phyloP scores from a whole-genome alignment of 2,888 invertebrate genomes.

The Rhodophaea formosa region DNA sequence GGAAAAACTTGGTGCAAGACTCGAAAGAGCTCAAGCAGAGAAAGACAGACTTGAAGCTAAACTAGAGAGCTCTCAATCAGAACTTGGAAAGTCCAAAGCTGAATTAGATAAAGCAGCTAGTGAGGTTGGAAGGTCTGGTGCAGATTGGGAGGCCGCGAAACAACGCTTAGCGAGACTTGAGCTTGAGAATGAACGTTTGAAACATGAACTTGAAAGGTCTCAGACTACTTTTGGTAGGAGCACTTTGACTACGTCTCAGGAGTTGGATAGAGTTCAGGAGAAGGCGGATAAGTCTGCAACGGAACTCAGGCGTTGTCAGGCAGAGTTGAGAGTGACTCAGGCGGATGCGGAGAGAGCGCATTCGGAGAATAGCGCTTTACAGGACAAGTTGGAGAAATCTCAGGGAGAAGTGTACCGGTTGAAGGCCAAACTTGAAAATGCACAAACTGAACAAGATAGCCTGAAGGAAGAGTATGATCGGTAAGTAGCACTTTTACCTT shows the following conservation, averaged over 20 bases:
- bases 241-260: slow-evolving; percentile 90
- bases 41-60: slow-evolving; percentile 95
- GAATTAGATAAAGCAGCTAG: slow-evolving; percentile 95
- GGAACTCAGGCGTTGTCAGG: slow-evolving; percentile 92
- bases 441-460: slow-evolving; percentile 96
- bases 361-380: slow-evolving; percentile 90
- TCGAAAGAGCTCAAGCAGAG: slow-evolving; percentile 94
- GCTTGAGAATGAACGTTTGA: slow-evolving; percentile 93
- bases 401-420: slow-evolving; percentile 97
- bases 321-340: slow-evolving; percentile 94
- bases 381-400: slow-evolving; percentile 96
- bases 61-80: slow-evolving; percentile 95
- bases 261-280: slow-evolving; percentile 90
- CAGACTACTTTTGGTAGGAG: slow-evolving; percentile 92
- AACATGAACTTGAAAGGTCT: slow-evolving; percentile 91
- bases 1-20: slow-evolving; percentile 91
- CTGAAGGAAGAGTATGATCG: slow-evolving; percentile 95
- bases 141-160: slow-evolving; percentile 93
- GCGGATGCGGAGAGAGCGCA: slow-evolving; percentile 94
- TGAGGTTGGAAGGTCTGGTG: slow-evolving; percentile 93
- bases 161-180: slow-evolving; percentile 92
- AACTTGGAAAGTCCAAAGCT: slow-evolving; percentile 96
- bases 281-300: slow-evolving; percentile 91
- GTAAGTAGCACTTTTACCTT: slow-evolving; percentile 42
- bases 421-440: slow-evolving; percentile 96